A percentile compares a stretch with the other conserved stretches of the same genome.
Conservation (phyloP, 2,888 invertebrate genomes). For the Pemphredon lugubris region DNA sequence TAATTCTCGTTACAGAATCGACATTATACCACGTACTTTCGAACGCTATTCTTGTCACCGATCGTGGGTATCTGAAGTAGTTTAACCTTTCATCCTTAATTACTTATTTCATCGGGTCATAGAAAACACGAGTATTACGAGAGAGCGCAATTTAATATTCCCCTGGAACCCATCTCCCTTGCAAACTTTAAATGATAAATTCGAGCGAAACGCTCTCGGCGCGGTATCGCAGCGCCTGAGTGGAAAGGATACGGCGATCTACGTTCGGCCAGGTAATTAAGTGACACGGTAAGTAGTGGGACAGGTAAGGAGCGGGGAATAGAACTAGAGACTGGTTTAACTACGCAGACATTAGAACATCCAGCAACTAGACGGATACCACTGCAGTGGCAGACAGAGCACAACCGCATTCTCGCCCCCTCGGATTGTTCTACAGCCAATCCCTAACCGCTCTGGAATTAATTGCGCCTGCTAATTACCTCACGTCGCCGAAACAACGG, state of each 20-base stretch:
- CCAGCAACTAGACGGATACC: conserved; percentile 43
- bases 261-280: conserved; percentile 41
- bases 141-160: too few relatives aligned
- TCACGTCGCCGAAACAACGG: conserved; percentile 64
- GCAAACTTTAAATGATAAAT: too few relatives aligned
- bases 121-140: too few relatives aligned
- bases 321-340: conserved; percentile 13
- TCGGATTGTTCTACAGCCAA: conserved; percentile 53
- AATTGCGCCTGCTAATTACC: conserved; percentile 73
- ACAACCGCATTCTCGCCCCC: conserved; percentile 60
- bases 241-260: conserved; percentile 11
- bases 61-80: too few relatives aligned
- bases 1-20: too few relatives aligned
- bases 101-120: too few relatives aligned
- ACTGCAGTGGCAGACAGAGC: conserved; percentile 41
- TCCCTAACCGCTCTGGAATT: conserved; percentile 66
- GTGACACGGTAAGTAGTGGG: conserved; percentile 24
- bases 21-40: too few relatives aligned
- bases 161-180: too few relatives aligned
- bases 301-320: conserved; percentile 41
- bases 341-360: conserved; percentile 43
- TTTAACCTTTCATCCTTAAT: too few relatives aligned
- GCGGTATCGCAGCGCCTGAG: neutral
- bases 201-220: too few relatives aligned
- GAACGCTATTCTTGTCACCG: too few relatives aligned